Conservation (phyloP, 2,797 vertebrate genomes). For the Gymnopithys bicolor region DNA sequence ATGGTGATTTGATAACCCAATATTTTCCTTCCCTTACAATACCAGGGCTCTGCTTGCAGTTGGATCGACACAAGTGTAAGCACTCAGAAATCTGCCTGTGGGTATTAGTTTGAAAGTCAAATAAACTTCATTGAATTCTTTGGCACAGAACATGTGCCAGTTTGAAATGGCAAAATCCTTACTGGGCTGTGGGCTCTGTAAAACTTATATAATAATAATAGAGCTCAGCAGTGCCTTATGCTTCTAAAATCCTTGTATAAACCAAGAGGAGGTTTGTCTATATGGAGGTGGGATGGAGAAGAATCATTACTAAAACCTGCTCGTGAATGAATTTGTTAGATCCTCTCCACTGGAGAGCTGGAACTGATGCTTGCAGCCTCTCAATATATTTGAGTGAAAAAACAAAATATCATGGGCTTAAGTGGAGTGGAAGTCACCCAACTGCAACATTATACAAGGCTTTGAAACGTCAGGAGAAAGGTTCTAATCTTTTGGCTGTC, state of each 20-base stretch:
- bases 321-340: conserved; percentile 38
- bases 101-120: conserved; percentile 65
- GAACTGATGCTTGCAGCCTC: not conserved
- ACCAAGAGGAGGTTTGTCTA: not conserved
- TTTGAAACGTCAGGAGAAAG: conserved; percentile 72
- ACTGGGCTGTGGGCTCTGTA: not conserved
- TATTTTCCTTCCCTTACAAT: conserved; percentile 52
- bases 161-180: conserved; percentile 56
- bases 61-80: not conserved
- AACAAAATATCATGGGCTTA: not conserved
- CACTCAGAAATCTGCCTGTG: conserved; percentile 56
- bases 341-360: not conserved
- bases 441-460: conserved; percentile 59
- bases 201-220: conserved; percentile 48
- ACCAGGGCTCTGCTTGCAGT: conserved; percentile 10
- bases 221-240: not conserved
- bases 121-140: conserved; percentile 60
- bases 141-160: conserved; percentile 29
- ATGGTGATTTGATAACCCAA: conserved; percentile 50
- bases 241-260: conserved; percentile 26
- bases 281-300: not conserved
- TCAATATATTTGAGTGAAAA: conserved; percentile 7
- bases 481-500: conserved; percentile 69
- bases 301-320: not conserved
- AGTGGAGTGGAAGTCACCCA: conserved; percentile 59